Evolutionary conservation across 2,113 vertebrate species (phyloP).

Genomic region (Euleptes europaea): DNA sequence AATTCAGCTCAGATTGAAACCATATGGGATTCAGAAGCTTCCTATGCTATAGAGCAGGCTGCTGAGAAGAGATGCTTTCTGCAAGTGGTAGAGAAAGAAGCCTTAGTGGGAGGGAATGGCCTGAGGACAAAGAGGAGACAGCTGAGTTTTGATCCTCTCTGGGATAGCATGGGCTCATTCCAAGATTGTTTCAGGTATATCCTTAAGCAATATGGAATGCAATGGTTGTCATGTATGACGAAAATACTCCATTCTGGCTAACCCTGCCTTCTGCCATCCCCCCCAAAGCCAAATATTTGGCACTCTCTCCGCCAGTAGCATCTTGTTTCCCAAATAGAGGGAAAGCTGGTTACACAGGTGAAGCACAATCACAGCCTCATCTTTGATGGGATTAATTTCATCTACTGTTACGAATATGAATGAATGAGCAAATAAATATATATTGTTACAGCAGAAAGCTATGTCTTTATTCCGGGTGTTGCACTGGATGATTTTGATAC

Average conservation of each 20-base stretch:
- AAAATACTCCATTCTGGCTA: background rate
- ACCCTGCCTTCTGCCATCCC: background rate
- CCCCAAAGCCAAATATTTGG: background rate
- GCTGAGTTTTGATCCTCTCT: background rate
- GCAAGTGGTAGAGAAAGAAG: constrained; percentile 35
- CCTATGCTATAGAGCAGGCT: constrained; percentile 8
- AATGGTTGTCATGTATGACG: background rate
- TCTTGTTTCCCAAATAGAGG: background rate
- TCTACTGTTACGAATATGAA: background rate
- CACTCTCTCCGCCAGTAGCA: background rate
- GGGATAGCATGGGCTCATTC: background rate
- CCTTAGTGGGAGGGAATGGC: background rate
- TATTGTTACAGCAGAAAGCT: background rate
- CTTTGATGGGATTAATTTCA: background rate
- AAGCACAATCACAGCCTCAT: background rate
- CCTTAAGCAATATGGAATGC: background rate
- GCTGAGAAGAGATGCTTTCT: constrained; percentile 43
- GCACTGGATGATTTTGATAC: background rate
- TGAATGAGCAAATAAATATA: no score
- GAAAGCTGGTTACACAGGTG: background rate
- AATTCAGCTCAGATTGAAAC: constrained; percentile 2
- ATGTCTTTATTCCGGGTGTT: background rate
- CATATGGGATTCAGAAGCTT: constrained; percentile 22
- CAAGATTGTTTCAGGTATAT: background rate
- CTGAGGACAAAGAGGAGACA: background rate